Percentiles rank a stretch among this genome's conserved stretches.
Evolutionary conservation across 2,113 vertebrate genomes (phyloP).

Genomic region (Carassius auratus): DNA sequence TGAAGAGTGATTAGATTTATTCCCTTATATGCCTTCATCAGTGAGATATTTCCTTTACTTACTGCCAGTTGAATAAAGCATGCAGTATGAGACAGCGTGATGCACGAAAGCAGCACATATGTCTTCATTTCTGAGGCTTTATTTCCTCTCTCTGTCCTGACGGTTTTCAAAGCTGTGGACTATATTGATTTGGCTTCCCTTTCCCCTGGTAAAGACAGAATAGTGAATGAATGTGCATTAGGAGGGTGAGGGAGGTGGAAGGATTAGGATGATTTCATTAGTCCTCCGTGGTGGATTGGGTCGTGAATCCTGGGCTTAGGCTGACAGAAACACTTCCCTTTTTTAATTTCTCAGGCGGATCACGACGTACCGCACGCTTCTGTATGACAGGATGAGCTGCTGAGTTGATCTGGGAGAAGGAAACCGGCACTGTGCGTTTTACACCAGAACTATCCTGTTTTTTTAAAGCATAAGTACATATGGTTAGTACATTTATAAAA

Average conservation of each 20-base stretch:
- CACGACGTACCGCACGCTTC: conserved; percentile 27
- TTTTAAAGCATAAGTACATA: not conserved
- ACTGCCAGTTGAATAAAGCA: conserved; percentile 48
- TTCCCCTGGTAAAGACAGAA: conserved; percentile 71
- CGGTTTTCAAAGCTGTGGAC: conserved; percentile 56
- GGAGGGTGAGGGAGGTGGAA: conserved; percentile 54
- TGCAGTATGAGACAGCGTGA: conserved; percentile 45
- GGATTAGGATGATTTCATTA: conserved; percentile 76
- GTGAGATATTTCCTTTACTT: conserved; percentile 44
- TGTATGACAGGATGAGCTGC: conserved; percentile 19
- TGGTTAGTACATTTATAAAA: not conserved
- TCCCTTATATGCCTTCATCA: conserved; percentile 55
- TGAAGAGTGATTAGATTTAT: conserved; percentile 46
- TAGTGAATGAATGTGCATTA: conserved; percentile 67
- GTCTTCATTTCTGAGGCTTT: conserved; percentile 56
- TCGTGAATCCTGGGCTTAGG: conserved; percentile 68
- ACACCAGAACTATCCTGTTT: not conserved
- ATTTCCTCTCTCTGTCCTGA: conserved; percentile 44
- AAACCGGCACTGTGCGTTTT: not conserved
- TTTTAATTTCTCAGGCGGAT: conserved; percentile 51
- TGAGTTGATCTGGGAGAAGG: not conserved
- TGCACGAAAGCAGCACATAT: conserved; percentile 37
- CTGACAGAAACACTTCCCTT: conserved; percentile 52
- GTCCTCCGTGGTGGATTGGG: conserved; percentile 66
- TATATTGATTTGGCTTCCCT: conserved; percentile 71